Conservation (phyloP, 2,797 vertebrate genomes). For the Lates japonicus region DNA sequence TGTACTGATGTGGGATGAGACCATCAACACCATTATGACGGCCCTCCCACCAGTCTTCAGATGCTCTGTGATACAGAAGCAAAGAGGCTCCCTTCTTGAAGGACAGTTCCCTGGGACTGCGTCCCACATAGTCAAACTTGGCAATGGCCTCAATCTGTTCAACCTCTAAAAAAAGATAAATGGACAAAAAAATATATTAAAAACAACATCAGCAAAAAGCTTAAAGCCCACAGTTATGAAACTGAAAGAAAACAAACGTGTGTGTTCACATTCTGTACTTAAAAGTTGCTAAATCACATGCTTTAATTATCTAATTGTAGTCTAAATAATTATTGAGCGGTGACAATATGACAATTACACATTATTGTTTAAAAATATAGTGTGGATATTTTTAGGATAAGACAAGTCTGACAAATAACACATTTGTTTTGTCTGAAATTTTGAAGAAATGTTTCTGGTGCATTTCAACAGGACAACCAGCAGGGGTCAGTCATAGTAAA, state of each 20-base stretch:
- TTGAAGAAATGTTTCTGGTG: background rate
- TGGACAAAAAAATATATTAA: background rate
- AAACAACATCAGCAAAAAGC: background rate
- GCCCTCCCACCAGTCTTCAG: conserved; percentile 97
- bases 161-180: conserved; percentile 87
- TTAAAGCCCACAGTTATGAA: background rate
- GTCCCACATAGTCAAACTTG: conserved; percentile 94
- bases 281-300: background rate
- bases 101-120: conserved; percentile 92
- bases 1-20: conserved; percentile 97
- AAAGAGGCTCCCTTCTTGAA: conserved; percentile 96
- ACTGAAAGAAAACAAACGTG: background rate
- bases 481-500: conserved; percentile 60
- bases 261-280: too few species aligned
- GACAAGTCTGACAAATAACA: background rate
- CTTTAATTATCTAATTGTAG: background rate
- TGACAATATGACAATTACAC: background rate
- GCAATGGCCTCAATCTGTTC: conserved; percentile 97
- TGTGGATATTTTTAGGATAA: background rate
- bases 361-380: background rate
- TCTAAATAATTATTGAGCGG: too few species aligned
- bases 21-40: conserved; percentile 95
- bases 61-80: conserved; percentile 93
- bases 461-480: conserved; percentile 49
- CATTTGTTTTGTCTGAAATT: background rate